Evolutionary conservation across 2,797 vertebrate genomes (phyloP).

Genomic region (Sebastes reedi): DNA sequence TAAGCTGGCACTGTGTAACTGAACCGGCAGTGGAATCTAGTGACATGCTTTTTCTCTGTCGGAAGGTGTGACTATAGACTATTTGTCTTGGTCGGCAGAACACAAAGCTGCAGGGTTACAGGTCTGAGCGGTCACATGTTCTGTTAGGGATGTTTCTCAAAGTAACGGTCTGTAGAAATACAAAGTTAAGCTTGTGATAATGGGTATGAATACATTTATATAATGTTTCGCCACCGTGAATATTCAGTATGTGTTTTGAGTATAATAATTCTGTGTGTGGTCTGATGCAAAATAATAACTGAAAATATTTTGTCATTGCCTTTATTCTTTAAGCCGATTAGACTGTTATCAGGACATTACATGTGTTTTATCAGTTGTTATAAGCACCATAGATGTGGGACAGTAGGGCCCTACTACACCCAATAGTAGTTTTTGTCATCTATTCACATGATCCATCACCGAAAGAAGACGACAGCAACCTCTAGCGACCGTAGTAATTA

Average conservation of each 20-base stretch:
- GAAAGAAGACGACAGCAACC: no score
- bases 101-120: neutral
- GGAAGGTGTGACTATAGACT: slow-evolving; percentile 47
- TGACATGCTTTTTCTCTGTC: slow-evolving; percentile 60
- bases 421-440: no score
- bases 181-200: neutral
- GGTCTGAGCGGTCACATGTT: slow-evolving; percentile 1
- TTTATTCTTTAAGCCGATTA: neutral
- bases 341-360: neutral
- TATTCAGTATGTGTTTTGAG: neutral
- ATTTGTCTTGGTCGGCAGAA: slow-evolving; percentile 51
- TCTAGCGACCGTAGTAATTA: no score
- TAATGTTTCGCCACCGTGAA: no score
- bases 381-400: no score
- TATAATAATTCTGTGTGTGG: neutral
- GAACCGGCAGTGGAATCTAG: slow-evolving; percentile 47
- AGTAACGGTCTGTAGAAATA: neutral
- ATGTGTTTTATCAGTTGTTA: neutral
- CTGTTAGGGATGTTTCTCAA: neutral
- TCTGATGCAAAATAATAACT: neutral
- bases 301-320: neutral
- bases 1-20: slow-evolving; percentile 56
- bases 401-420: no score
- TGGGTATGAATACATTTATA: neutral
- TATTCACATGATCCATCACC: no score